Evolutionary conservation across 2,797 vertebrate genomes (phyloP).

Genomic region (Acomys russatus): DNA sequence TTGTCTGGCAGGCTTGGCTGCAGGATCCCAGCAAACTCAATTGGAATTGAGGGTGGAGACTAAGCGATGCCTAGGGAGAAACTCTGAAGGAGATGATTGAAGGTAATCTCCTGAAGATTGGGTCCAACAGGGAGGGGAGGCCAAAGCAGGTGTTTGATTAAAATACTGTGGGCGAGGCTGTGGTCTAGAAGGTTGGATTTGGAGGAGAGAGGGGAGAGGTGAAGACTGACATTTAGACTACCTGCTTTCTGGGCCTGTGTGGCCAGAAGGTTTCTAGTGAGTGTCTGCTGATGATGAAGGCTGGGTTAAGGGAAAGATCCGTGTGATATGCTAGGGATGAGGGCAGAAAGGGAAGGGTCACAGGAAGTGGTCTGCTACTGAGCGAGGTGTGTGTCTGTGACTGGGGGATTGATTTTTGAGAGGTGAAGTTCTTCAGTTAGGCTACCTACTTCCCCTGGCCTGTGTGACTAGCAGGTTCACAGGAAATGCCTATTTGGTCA

Average conservation of each 20-base stretch:
- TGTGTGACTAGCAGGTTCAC: too few relatives aligned
- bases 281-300: background rate
- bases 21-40: background rate
- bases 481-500: too few relatives aligned
- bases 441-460: background rate
- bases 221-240: background rate
- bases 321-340: too few relatives aligned
- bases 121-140: background rate
- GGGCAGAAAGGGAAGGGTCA: background rate
- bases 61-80: background rate
- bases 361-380: background rate
- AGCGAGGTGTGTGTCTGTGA: background rate
- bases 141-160: background rate
- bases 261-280: too few relatives aligned
- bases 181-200: too few relatives aligned
- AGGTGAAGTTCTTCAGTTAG: background rate
- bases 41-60: background rate
- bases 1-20: background rate
- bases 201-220: too few relatives aligned
- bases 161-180: background rate
- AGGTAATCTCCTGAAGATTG: too few relatives aligned
- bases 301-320: background rate
- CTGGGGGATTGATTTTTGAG: too few relatives aligned
- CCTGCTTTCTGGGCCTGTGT: too few relatives aligned
- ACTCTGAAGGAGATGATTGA: background rate